Percentiles rank a stretch among this genome's conserved stretches.
Evolutionary conservation across 2,113 vertebrate genomes (phyloP).

Genomic region (Lophura nycthemera): DNA sequence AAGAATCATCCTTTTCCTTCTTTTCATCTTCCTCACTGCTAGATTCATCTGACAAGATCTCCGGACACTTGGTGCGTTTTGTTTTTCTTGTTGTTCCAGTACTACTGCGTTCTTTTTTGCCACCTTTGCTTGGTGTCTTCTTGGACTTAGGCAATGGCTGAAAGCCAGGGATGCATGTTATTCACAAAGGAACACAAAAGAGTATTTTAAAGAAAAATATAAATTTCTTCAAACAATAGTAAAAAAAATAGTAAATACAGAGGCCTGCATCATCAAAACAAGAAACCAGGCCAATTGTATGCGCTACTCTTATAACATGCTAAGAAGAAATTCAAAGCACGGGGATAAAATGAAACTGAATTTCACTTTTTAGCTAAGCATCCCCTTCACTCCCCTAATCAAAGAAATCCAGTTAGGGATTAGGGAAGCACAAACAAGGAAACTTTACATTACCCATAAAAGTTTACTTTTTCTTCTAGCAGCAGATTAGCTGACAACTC

Average conservation of each 20-base stretch:
- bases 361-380: not conserved
- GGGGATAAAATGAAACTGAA: not conserved
- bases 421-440: not conserved
- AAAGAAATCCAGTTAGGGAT: rapidly evolving
- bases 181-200: not conserved
- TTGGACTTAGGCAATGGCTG: conserved; percentile 82
- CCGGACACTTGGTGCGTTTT: conserved; percentile 88
- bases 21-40: conserved; percentile 91
- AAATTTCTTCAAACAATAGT: not conserved
- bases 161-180: not conserved
- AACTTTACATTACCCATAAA: not conserved
- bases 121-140: conserved; percentile 80
- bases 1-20: conserved; percentile 83
- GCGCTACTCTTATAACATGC: not conserved
- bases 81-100: conserved; percentile 82
- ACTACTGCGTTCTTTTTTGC: conserved; percentile 83
- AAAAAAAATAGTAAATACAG: not conserved
- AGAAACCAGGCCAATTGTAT: not conserved
- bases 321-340: not conserved
- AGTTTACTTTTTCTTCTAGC: not conserved
- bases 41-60: conserved; percentile 93
- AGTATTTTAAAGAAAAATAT: not conserved
- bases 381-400: not conserved
- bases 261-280: not conserved
- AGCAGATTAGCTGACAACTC: not conserved